Evolutionary conservation across 2,113 vertebrate genomes (phyloP), one percentile per base, ranked within the genome.

Genomic region (Plestiodon gilberti): DNA sequence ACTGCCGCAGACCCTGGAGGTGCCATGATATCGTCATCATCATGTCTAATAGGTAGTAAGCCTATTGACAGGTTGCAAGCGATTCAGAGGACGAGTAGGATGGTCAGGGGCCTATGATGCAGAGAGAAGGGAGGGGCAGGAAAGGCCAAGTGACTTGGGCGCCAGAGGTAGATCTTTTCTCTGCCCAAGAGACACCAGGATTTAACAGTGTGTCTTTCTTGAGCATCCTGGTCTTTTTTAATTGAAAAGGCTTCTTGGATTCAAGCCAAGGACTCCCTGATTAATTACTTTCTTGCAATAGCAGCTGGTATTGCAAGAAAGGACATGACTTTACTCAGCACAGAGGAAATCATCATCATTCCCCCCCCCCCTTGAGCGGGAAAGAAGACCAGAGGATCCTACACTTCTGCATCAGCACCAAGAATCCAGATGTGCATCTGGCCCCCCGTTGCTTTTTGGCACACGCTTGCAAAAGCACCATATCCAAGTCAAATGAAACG

Each of bases 221-320:
- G 40, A 78, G 78, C 85, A 48, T 3, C 1, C n/a, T 15, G 40
- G n/a, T 23, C 0, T 33, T 57, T 23, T 93, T 94, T 94, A 94
- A 94, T 93, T 81, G 90, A 89, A 73, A 88, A 84, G 87, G n/a
- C 35, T 83, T 90, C 80, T 62, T 89, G 91, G 90, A 81, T 85
- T 38, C 81, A 11, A 0, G 6, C 82, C 2, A 14, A 0, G 0
- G 65, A 74, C 48, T 92, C 89, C 87, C 88, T 71, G 48, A 91
- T 93, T 92, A 92, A 95, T 95, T 92, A 92, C 28, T 86, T 84
- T 79, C 25, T 74, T 81, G 61, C 74, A 15, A 89, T 65, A 93
- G 81, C 0, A 0, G 57, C 87, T 83, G 75, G 73, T 61, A 89
- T 82, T 69, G 84, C 88, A 67, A 78, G 67, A 20, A 84, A 61